phyloP scores from a whole-genome alignment of 2,888 invertebrate genomes.

The Noctua comes region DNA sequence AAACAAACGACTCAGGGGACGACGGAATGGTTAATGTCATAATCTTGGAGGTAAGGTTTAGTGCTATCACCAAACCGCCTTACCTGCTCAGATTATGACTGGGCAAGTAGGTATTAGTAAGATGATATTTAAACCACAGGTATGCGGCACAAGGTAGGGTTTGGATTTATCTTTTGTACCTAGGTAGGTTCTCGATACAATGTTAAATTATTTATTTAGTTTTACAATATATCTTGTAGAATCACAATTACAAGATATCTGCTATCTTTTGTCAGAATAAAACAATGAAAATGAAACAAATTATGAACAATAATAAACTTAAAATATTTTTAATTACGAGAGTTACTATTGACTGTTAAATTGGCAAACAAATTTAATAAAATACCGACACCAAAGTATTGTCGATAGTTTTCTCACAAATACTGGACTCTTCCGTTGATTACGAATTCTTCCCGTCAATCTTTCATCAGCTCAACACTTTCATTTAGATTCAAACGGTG shows the following conservation, averaged over 20 bases:
- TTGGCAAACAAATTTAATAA: not conserved
- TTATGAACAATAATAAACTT: not conserved
- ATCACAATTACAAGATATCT: not conserved
- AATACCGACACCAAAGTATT: not conserved
- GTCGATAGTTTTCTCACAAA: not conserved
- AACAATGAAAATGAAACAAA: not conserved
- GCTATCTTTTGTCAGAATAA: not conserved
- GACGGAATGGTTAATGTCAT: slow-evolving; percentile 56
- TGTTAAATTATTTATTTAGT: not conserved
- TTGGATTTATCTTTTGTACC: slow-evolving; percentile 4
- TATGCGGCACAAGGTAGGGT: slow-evolving; percentile 2
- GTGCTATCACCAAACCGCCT: slow-evolving; percentile 45
- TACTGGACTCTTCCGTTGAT: slow-evolving; percentile 4
- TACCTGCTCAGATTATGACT: slow-evolving; percentile 39
- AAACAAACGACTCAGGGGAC: slow-evolving; percentile 54
- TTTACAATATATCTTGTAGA: not conserved
- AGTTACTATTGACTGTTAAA: not conserved
- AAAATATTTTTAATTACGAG: not conserved
- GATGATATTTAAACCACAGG: slow-evolving; percentile 32
- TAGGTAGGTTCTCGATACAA: not conserved
- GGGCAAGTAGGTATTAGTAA: slow-evolving; percentile 11
- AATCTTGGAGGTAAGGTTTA: slow-evolving; percentile 56
- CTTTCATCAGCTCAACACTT: slow-evolving; percentile 20
- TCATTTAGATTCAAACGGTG: slow-evolving; percentile 39
- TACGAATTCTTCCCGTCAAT: slow-evolving; percentile 24